A percentile compares a stretch with the other conserved stretches of the same genome.
phyloP scores from a whole-genome alignment of 1,140 invertebrate species.

The Drosophila bifasciata region DNA sequence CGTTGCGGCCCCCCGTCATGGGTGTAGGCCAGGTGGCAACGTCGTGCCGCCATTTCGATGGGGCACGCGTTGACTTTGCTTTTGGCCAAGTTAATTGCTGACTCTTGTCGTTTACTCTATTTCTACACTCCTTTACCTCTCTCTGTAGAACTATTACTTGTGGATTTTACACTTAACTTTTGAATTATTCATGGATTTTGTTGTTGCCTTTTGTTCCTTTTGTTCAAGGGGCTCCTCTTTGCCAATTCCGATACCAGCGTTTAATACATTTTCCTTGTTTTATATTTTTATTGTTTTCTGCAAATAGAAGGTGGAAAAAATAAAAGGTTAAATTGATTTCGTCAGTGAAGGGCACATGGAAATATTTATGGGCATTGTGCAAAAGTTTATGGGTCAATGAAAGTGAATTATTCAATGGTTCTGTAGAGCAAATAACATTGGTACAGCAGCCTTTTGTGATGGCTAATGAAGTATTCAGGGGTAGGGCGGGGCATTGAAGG shows the following conservation, averaged over 20 bases:
- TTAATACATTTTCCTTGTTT: slow-evolving; percentile 41
- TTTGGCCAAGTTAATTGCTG: slow-evolving; percentile 2
- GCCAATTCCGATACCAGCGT: slow-evolving; percentile 4
- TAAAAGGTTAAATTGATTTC: slow-evolving; percentile 41
- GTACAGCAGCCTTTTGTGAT: neutral
- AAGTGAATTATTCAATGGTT: slow-evolving; percentile 38
- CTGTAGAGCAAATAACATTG: slow-evolving; percentile 27
- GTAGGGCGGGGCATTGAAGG: no score
- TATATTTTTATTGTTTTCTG: slow-evolving; percentile 5
- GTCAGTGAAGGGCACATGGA: slow-evolving; percentile 14
- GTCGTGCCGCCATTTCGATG: slow-evolving; percentile 73
- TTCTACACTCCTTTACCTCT: neutral
- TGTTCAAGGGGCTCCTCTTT: slow-evolving; percentile 8
- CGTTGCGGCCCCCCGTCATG: slow-evolving; percentile 27
- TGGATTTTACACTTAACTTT: slow-evolving; percentile 50
- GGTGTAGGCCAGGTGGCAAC: slow-evolving; percentile 43
- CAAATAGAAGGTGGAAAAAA: slow-evolving; percentile 19
- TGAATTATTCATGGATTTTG: slow-evolving; percentile 53
- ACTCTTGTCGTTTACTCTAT: slow-evolving; percentile 7
- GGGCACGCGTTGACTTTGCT: slow-evolving; percentile 58
- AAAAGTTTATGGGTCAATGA: slow-evolving; percentile 40
- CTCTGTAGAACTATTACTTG: slow-evolving; percentile 35
- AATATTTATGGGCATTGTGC: slow-evolving; percentile 38
- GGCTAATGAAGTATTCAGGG: slow-evolving; percentile 28
- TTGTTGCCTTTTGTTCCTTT: slow-evolving; percentile 27